A percentile compares a stretch with the other conserved stretches of the same genome.
Conservation (phyloP, 64 coral and sea anemone genomes). For the Dendrophyllia cribrosa region DNA sequence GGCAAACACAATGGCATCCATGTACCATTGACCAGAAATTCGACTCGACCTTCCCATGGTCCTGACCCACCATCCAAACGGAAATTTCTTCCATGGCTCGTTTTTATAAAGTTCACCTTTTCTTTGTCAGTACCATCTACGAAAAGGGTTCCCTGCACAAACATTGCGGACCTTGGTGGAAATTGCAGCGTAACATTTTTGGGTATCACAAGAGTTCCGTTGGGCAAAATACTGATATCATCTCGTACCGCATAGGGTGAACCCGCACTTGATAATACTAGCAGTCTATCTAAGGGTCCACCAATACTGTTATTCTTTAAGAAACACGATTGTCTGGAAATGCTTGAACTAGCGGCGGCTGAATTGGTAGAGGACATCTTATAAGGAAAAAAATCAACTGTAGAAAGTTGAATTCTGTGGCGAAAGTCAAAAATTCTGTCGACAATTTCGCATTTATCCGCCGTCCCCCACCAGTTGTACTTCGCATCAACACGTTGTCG, state of each 20-base stretch:
- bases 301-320: constrained; percentile 37
- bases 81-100: neutral
- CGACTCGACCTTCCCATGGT: constrained; percentile 74
- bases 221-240: constrained; percentile 67
- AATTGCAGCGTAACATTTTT: constrained; percentile 67
- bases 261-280: neutral
- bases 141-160: constrained; percentile 59
- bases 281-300: constrained; percentile 48
- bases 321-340: constrained; percentile 57
- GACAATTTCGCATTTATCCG: constrained; percentile 51
- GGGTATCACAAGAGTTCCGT: constrained; percentile 48
- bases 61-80: constrained; percentile 61
- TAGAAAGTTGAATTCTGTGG: constrained; percentile 63
- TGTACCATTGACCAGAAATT: constrained; percentile 45
- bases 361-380: constrained; percentile 4
- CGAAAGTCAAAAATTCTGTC: constrained; percentile 75
- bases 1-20: constrained; percentile 58
- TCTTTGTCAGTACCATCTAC: constrained; percentile 7
- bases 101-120: constrained; percentile 43
- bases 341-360: neutral
- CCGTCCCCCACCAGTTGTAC: constrained; percentile 81
- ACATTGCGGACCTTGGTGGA: constrained; percentile 47
- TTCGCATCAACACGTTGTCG: constrained; percentile 32
- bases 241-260: constrained; percentile 63
- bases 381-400: constrained; percentile 56